A percentile compares a stretch with the other conserved stretches of the same genome.
These are phyloP conservation scores for Papilio elwesi DNA, from an alignment of 2,888 invertebrate genomes.

Conservation along the genomic window DNA sequence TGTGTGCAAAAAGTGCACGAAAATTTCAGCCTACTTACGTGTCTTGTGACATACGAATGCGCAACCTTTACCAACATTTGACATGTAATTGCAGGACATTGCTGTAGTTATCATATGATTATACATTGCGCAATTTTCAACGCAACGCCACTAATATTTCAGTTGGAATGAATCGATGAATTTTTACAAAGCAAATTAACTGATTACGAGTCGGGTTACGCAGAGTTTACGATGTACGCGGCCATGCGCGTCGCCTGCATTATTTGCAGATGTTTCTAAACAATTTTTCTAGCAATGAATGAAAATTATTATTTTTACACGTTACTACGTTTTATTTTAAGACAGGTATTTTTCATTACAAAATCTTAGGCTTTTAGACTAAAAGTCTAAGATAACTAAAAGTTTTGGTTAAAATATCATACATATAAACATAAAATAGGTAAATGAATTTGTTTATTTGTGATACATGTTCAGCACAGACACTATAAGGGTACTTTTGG, in stretches of 20 bases:
- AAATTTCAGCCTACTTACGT: background rate
- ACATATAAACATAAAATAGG: too few relatives aligned
- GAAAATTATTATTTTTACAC: too few relatives aligned
- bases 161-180: conserved; percentile 12
- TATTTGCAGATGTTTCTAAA: background rate
- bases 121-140: conserved; percentile 19
- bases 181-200: background rate
- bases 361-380: too few relatives aligned
- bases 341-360: too few relatives aligned
- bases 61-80: conserved; percentile 22
- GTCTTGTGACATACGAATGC: background rate
- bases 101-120: conserved; percentile 21
- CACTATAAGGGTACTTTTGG: too few relatives aligned
- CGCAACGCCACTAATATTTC: background rate
- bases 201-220: conserved; percentile 21
- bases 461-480: too few relatives aligned
- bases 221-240: background rate
- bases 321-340: too few relatives aligned
- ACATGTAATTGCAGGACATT: conserved; percentile 29
- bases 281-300: too few relatives aligned
- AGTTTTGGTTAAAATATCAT: too few relatives aligned
- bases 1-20: background rate
- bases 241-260: conserved; percentile 4
- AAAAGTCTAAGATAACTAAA: too few relatives aligned
- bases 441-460: too few relatives aligned